These are phyloP conservation scores for Polypterus senegalus DNA, from an alignment of 2,113 vertebrate species.

Conservation along the genomic window DNA sequence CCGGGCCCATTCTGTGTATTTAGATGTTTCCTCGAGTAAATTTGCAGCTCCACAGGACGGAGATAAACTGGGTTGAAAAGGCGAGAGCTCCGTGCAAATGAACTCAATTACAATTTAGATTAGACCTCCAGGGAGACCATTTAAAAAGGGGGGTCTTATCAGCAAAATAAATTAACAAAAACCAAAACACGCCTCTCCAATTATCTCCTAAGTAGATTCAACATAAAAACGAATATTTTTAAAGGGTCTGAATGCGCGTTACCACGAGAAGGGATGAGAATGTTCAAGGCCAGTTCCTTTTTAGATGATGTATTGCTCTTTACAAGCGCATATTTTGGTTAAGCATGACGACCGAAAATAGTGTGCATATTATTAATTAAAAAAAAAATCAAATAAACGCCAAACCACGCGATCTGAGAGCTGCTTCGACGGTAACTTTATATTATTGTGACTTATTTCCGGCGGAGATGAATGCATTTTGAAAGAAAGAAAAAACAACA, in stretches of 20 bases:
- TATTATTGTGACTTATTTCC: too few relatives aligned
- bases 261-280: too few relatives aligned
- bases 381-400: too few relatives aligned
- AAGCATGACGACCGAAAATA: too few relatives aligned
- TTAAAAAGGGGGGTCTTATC: conserved; percentile 45
- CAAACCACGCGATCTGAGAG: too few relatives aligned
- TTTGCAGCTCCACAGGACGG: conserved; percentile 26
- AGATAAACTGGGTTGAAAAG: conserved; percentile 35
- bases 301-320: too few relatives aligned
- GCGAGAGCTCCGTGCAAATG: conserved; percentile 47
- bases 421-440: too few relatives aligned
- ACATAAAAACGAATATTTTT: conserved; percentile 18
- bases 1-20: conserved; percentile 25
- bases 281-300: too few relatives aligned
- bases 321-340: too few relatives aligned
- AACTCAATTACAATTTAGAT: conserved; percentile 59
- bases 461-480: too few relatives aligned
- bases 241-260: neutral
- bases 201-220: conserved; percentile 41
- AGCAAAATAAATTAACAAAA: conserved; percentile 53
- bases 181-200: conserved; percentile 50
- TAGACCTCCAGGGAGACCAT: conserved; percentile 46
- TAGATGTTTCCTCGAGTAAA: conserved; percentile 20
- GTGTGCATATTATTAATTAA: too few relatives aligned
- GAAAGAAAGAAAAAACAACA: too few relatives aligned